Evolutionary conservation across 2,888 invertebrate species (phyloP).

Genomic region (Agonopterix arenella): DNA sequence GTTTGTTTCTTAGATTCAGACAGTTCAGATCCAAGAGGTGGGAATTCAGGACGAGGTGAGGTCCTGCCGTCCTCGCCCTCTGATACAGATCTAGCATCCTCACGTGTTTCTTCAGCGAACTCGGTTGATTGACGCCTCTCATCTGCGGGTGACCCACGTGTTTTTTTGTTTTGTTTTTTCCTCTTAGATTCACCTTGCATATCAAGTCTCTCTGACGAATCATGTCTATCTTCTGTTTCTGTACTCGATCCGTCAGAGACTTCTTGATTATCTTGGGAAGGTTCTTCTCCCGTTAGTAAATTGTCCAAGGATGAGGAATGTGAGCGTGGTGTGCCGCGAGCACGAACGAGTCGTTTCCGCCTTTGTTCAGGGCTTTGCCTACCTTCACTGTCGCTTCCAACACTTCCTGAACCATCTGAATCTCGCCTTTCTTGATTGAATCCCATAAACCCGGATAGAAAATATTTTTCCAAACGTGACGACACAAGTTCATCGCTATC

Average conservation of each 20-base stretch:
- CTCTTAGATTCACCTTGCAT: constrained; percentile 89
- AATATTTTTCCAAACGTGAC: constrained; percentile 92
- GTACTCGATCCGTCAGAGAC: constrained; percentile 86
- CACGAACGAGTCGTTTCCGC: constrained; percentile 86
- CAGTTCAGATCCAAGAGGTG: constrained; percentile 73
- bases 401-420: constrained; percentile 90
- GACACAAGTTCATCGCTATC: constrained; percentile 87
- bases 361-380: constrained; percentile 92
- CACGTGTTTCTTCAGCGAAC: constrained; percentile 77
- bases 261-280: constrained; percentile 71
- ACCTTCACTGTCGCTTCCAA: constrained; percentile 94
- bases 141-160: constrained; percentile 75
- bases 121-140: constrained; percentile 81
- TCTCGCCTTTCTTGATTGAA: constrained; percentile 86
- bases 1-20: constrained; percentile 86
- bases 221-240: constrained; percentile 81
- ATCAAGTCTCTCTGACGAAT: constrained; percentile 83
- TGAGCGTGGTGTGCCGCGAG: constrained; percentile 88
- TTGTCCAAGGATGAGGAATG: constrained; percentile 90
- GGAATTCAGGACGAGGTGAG: constrained; percentile 82
- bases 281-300: constrained; percentile 80
- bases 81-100: constrained; percentile 76
- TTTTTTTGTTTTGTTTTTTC: constrained; percentile 87
- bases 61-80: constrained; percentile 82
- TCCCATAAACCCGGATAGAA: constrained; percentile 90